Evolutionary conservation across 2,888 invertebrate species (phyloP).

Genomic region (Axea sp.): DNA sequence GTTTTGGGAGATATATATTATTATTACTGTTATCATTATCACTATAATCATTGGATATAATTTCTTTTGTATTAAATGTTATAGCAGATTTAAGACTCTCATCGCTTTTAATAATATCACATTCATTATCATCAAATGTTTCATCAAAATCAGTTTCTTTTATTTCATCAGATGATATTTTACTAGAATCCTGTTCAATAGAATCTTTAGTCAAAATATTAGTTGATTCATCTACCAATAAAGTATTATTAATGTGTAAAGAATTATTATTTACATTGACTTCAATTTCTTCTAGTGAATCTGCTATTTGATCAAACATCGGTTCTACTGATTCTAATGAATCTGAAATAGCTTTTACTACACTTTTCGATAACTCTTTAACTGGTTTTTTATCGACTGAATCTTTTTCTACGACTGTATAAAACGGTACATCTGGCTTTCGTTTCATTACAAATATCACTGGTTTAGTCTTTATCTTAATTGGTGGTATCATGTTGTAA

Average conservation of each 20-base stretch:
- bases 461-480: constrained; percentile 90
- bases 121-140: constrained; percentile 52
- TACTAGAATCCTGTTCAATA: constrained; percentile 1
- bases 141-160: constrained; percentile 38
- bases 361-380: neutral
- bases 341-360: neutral
- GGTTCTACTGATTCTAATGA: constrained; percentile 61
- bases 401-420: constrained; percentile 66
- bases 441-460: constrained; percentile 89
- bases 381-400: neutral
- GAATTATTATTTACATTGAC: constrained; percentile 58
- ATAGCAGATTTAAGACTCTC: neutral
- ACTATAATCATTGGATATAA: constrained; percentile 1
- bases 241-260: constrained; percentile 28
- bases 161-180: constrained; percentile 26
- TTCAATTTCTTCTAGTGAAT: constrained; percentile 67
- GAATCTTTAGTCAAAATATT: neutral
- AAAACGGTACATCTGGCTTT: constrained; percentile 82
- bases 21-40: constrained; percentile 23
- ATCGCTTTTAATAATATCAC: constrained; percentile 15
- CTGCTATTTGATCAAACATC: constrained; percentile 66
- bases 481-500: constrained; percentile 88
- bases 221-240: neutral
- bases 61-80: constrained; percentile 6
- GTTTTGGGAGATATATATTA: neutral